Base-by-base conservation (phyloP, 2,113 vertebrate genomes). In the Cynopterus brachyotis region DNA sequence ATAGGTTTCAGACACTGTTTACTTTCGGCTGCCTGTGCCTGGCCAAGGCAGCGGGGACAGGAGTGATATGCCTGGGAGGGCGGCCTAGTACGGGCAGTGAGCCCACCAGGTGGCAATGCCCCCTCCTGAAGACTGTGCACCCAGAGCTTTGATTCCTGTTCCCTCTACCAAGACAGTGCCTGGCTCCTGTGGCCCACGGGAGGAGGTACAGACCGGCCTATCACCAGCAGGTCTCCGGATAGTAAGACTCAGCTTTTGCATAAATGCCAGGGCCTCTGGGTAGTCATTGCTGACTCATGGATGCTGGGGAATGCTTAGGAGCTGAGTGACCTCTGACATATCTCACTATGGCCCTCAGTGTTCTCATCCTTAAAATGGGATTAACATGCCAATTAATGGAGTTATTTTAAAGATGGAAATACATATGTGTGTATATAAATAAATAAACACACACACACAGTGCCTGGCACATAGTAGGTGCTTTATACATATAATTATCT, bases 1-100 rank as follows among this genome's bases (percentile, higher is more conserved):
- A 99, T 99, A 99, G 98, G 99, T 99, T 99, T 98, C 98, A 99
- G 98, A 99, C 98, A 98, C 98, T 99, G 98, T 98, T 99, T 98
- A 98, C 99, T 99, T 98, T 98, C 93, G 66, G 98, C 98, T 98
- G 98, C 98, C 98, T 99, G 96, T 96, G 97, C 98, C 98, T 79
- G 98, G 97, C 89, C 98, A 79, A 98, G 98, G 98, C 97, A 96
- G 96, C 97, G 96, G 96, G 97, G 67, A 96, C 66, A 96, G 97
- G 97, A 94, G 98, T 96, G 92, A 30, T 9, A 57, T n/a, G 81
- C 97, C 88, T 55, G 91, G 73, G 84, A 94, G 86, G 93, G 80
- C 3, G 4, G 59, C 22, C 28, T 66, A 22, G 47, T 55, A 10
- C 17, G 92, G 81, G 78, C 55, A 28, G 9, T 0, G 32, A 40